Base-by-base conservation (phyloP, 2,113 vertebrate species). In the Aptenodytes patagonicus region DNA sequence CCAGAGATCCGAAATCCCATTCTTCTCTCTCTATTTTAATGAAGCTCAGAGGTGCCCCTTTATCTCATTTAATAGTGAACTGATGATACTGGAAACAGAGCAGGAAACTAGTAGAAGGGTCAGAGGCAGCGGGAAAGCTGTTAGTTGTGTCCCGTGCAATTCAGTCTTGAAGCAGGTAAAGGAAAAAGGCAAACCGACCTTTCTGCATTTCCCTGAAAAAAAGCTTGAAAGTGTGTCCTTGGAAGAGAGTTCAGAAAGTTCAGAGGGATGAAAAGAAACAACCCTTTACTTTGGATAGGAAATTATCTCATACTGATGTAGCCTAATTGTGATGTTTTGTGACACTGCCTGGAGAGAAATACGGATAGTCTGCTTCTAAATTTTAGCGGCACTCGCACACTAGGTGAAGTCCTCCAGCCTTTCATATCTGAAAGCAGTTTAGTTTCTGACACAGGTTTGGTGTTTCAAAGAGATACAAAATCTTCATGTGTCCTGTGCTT, bases 101-200 rank as follows among this genome's bases (percentile, higher is more conserved):
- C 95, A 88, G 42, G 98, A 97, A 77, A 72, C 93, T 34, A 60
- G 89, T 36, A 79, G 60, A 58, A 98, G 93, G 83, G 83, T 95
- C 87, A 97, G 95, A 96, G 98, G 98, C 93, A 98, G 98, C 1
- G 47, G 97, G 58, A 98, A 96, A 61, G 94, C 97, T 5, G 97
- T 98, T 87, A 98, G 97, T 7, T 98, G 98, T 80, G 97, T 98
- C 42, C 97, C 98, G 68, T 98, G 98, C 62, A 98, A 93, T 83
- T 97, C 52, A 3, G 62, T 96, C 64, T 95, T 97, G 85, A 98
- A 97, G 92, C 98, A 99, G 98, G 97, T 98, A 92, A 98, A 31
- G 36, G 11, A 2, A 52, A 87, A 72, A 80, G 20, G 36, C 17
- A 64, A 83, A 86, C 2, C 1, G 6, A 90, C 22, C 31, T 81